Evolutionary conservation across 2,888 invertebrate genomes (phyloP).

Genomic region (Coenonympha glycerion): DNA sequence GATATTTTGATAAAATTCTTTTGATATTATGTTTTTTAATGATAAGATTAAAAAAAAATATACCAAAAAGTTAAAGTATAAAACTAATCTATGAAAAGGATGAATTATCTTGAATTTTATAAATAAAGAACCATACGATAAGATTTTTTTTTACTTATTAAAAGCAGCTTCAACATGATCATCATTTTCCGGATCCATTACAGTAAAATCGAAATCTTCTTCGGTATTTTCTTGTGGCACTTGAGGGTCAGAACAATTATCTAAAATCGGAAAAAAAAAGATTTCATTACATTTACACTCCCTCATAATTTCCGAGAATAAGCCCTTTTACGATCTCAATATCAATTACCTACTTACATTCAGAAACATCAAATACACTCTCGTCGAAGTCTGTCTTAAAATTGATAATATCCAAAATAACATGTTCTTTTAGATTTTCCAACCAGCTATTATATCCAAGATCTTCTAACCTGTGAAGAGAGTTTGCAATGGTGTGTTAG

Average conservation of each 20-base stretch:
- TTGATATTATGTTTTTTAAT: too few species aligned
- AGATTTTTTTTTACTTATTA: conserved; percentile 40
- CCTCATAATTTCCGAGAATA: too few species aligned
- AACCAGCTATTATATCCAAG: conserved; percentile 39
- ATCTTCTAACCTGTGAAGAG: conserved; percentile 43
- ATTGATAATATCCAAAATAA: conserved; percentile 47
- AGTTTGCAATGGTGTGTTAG: too few species aligned
- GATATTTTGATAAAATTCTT: too few species aligned
- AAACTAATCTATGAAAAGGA: too few species aligned
- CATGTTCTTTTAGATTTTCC: conserved; percentile 38
- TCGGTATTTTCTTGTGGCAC: conserved; percentile 2
- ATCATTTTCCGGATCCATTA: conserved; percentile 40
- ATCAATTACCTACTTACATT: conserved; percentile 33
- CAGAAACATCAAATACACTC: conserved; percentile 30
- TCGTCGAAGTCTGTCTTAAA: conserved; percentile 34
- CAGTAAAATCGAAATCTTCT: conserved; percentile 31
- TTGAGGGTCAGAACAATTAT: conserved; percentile 19
- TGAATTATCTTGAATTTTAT: too few species aligned
- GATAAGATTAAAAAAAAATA: too few species aligned
- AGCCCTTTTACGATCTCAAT: too few species aligned
- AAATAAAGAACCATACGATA: too few species aligned
- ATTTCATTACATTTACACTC: background rate
- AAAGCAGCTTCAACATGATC: conserved; percentile 47
- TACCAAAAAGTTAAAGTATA: too few species aligned
- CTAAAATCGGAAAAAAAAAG: conserved; percentile 16